Conservation (phyloP, 2,888 invertebrate genomes). For the Drosophila quinaria region DNA sequence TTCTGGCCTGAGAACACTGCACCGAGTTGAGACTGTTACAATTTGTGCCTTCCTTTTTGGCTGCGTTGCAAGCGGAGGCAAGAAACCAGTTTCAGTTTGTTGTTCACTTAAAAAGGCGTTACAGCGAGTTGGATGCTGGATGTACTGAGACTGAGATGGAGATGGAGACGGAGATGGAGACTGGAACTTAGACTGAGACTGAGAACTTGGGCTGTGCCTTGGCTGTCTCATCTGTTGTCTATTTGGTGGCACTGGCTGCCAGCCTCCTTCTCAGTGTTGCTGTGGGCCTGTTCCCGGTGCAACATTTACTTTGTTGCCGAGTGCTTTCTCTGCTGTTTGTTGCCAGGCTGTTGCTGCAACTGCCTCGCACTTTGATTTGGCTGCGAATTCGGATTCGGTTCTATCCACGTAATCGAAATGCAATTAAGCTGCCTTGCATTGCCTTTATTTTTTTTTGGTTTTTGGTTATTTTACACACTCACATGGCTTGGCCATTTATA, state of each 20-base stretch:
- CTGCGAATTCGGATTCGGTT: constrained; percentile 62
- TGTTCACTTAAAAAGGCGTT: constrained; percentile 63
- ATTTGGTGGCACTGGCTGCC: constrained; percentile 53
- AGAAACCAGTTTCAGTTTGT: constrained; percentile 51
- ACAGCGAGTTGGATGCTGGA: constrained; percentile 9
- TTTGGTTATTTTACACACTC: constrained; percentile 31
- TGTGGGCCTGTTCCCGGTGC: constrained; percentile 76
- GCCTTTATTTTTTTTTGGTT: constrained; percentile 31
- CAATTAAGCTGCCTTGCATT: constrained; percentile 68
- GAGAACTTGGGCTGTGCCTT: constrained; percentile 62
- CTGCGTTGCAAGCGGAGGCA: background rate
- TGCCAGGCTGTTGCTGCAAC: constrained; percentile 51
- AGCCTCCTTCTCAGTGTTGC: constrained; percentile 45
- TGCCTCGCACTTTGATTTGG: constrained; percentile 67
- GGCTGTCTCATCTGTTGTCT: constrained; percentile 78
- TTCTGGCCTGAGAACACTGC: constrained; percentile 29
- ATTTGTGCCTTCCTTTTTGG: constrained; percentile 42
- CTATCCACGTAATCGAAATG: constrained; percentile 75
- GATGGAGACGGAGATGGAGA: constrained; percentile 40
- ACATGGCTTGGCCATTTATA: constrained; percentile 58
- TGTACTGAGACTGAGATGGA: constrained; percentile 25
- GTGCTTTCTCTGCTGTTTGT: constrained; percentile 70
- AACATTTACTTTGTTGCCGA: constrained; percentile 77
- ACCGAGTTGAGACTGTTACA: constrained; percentile 46
- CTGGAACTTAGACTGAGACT: background rate